A percentile compares a stretch with the other conserved stretches of the same genome.
phyloP scores from a whole-genome alignment of 2,888 invertebrate species.

The Parasteatoda lunata region DNA sequence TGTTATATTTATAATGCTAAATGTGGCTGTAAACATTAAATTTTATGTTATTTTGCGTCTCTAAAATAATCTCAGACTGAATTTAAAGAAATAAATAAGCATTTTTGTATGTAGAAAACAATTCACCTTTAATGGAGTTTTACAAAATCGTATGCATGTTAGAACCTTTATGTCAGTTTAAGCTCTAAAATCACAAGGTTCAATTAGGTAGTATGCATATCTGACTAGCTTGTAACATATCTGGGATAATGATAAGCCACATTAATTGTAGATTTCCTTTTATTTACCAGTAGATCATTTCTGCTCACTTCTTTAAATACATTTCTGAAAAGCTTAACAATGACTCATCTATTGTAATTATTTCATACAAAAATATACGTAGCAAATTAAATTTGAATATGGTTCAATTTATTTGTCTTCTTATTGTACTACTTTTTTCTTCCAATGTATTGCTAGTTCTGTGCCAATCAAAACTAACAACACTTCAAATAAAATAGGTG shows the following conservation, averaged over 20 bases:
- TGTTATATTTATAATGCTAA: neutral
- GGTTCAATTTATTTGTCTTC: too few species aligned
- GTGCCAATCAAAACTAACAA: too few species aligned
- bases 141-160: slow-evolving; percentile 40
- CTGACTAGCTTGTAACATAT: slow-evolving; percentile 66
- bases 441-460: too few species aligned
- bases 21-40: neutral
- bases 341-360: too few species aligned
- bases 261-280: neutral
- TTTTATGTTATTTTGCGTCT: slow-evolving; percentile 19
- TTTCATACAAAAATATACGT: too few species aligned
- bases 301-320: neutral
- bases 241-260: slow-evolving; percentile 35
- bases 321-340: too few species aligned
- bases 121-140: slow-evolving; percentile 11
- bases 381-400: too few species aligned
- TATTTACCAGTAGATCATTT: slow-evolving; percentile 1
- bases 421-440: too few species aligned
- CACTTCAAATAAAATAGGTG: too few species aligned
- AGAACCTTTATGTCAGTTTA: slow-evolving; percentile 43
- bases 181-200: slow-evolving; percentile 46
- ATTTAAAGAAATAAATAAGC: slow-evolving; percentile 10
- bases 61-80: slow-evolving; percentile 6
- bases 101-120: slow-evolving; percentile 20
- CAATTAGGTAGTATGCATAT: slow-evolving; percentile 61